phyloP scores from a whole-genome alignment of 2,113 vertebrate genomes.

The Saccopteryx leptura region DNA sequence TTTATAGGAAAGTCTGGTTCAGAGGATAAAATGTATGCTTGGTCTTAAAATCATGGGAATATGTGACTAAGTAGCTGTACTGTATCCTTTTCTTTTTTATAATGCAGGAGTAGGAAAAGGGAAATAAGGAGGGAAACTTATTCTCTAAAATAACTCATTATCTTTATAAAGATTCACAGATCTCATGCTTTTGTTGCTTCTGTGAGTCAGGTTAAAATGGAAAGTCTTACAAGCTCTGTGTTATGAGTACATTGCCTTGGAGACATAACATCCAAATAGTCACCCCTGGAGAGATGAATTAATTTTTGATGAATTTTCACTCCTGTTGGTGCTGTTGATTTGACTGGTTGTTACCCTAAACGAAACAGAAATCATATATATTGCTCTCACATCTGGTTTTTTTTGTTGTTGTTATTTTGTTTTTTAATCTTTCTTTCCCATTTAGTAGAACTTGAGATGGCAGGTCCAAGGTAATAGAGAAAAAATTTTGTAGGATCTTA shows the following conservation, averaged over 20 bases:
- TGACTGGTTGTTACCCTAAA: background rate
- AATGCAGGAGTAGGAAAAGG: slow-evolving; percentile 28
- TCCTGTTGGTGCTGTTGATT: background rate
- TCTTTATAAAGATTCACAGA: background rate
- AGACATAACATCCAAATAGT: background rate
- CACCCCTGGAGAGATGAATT: background rate
- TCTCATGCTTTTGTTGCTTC: background rate
- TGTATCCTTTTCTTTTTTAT: slow-evolving; percentile 44
- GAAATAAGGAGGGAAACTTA: background rate
- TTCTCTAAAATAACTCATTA: background rate
- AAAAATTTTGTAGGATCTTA: background rate
- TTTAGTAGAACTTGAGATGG: slow-evolving; percentile 33
- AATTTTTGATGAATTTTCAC: slow-evolving; percentile 47
- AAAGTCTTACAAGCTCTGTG: background rate
- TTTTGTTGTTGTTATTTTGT: background rate
- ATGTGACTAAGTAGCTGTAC: background rate
- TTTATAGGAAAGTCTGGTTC: slow-evolving; percentile 6
- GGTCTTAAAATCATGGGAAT: slow-evolving; percentile 6
- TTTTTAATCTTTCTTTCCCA: slow-evolving; percentile 19
- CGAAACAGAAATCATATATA: slow-evolving; percentile 29
- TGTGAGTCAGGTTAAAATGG: background rate
- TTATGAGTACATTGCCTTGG: background rate
- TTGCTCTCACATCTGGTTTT: slow-evolving; percentile 9
- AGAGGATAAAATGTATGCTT: background rate
- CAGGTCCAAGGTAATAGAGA: background rate